These are phyloP conservation scores for Himalopsyche tibetana DNA, from an alignment of 2,888 invertebrate species.

Conservation along the genomic window DNA sequence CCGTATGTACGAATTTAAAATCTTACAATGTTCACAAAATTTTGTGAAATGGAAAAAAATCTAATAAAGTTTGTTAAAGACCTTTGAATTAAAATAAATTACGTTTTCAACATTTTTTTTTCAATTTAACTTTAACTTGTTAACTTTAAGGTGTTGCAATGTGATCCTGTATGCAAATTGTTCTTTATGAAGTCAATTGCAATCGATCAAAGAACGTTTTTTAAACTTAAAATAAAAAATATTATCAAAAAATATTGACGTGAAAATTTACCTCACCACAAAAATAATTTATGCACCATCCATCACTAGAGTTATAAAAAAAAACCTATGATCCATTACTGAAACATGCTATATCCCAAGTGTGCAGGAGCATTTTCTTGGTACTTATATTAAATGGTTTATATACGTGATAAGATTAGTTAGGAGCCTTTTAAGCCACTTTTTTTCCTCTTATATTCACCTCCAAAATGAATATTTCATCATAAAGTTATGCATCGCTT, in stretches of 20 bases:
- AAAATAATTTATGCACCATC: conserved; percentile 11
- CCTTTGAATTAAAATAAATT: no score
- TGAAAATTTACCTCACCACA: neutral
- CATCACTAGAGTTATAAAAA: conserved; percentile 7
- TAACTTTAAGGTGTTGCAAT: no score
- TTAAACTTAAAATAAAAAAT: neutral
- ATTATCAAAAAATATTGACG: neutral
- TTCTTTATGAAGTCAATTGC: no score
- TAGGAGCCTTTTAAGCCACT: conserved; percentile 4
- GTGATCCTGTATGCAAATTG: no score
- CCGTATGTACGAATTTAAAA: no score
- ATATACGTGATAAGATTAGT: conserved; percentile 34
- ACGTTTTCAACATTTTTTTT: no score
- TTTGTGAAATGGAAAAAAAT: no score
- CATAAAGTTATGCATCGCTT: conserved; percentile 1
- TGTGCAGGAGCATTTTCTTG: conserved; percentile 10
- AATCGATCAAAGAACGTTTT: no score
- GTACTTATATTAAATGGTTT: conserved; percentile 6
- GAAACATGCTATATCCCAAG: conserved; percentile 20
- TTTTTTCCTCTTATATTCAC: conserved; percentile 11
- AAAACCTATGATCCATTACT: conserved; percentile 28
- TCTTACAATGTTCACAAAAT: no score
- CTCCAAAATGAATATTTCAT: neutral
- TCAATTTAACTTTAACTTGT: no score
- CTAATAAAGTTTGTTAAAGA: no score